These are phyloP conservation scores for Actinia tenebrosa DNA, from an alignment of 64 coral and sea anemone species.

Conservation along the genomic window DNA sequence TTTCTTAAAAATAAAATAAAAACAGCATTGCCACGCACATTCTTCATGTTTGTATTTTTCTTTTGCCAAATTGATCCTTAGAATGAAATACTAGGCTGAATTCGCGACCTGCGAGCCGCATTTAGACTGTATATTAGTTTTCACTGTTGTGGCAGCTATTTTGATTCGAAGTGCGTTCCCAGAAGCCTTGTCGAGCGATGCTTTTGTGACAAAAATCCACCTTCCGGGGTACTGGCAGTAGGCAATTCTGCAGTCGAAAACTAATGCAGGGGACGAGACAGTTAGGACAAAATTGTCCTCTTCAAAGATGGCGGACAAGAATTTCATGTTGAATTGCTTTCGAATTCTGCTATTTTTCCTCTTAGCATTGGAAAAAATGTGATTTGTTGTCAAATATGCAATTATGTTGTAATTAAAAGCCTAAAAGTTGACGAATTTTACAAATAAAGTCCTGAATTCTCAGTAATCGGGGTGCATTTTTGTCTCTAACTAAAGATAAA, in stretches of 20 bases:
- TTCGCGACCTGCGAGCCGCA: neutral
- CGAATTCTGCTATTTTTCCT: neutral
- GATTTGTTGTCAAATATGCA: neutral
- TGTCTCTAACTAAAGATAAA: neutral
- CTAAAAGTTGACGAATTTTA: neutral
- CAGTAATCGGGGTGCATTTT: neutral
- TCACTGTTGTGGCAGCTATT: neutral
- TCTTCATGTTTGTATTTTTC: too few relatives aligned
- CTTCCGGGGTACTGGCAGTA: neutral
- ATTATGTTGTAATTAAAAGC: neutral
- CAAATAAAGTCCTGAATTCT: neutral
- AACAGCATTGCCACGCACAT: too few relatives aligned
- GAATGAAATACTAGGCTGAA: neutral
- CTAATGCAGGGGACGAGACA: neutral
- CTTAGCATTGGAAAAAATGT: neutral
- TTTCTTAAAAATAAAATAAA: too few relatives aligned
- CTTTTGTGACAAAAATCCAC: constrained; percentile 6
- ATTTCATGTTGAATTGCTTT: neutral
- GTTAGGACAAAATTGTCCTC: neutral
- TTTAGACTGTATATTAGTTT: neutral
- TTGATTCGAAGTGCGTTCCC: neutral
- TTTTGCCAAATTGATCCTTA: too few relatives aligned
- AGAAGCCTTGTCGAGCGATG: neutral
- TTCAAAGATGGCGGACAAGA: neutral
- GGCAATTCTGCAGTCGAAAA: neutral